Evolutionary conservation across 2,888 invertebrate species (phyloP), one percentile per base, ranked within the genome.

Genomic region (Plemyria rubiginata): DNA sequence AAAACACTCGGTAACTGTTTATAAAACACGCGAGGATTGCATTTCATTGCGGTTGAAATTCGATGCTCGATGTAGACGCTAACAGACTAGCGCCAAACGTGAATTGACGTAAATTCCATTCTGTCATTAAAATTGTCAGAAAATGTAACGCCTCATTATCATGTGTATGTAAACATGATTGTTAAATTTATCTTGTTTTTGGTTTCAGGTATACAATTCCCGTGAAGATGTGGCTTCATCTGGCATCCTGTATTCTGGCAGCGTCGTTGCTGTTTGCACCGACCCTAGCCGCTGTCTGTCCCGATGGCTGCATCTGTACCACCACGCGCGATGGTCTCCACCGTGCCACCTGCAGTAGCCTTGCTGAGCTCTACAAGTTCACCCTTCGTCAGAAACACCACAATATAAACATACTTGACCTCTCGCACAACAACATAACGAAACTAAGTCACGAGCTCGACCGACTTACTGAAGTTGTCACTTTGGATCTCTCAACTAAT

Each of bases 311-410:
- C 75, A 84, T 88, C 53, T 94, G 95, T 77, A 94, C 94, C 67
- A 92, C 94, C 40, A 94, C 95, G 16, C 94, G 95, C n/a, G 96
- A 96, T 80, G 92, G 94, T 53, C 94, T 95, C 70, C 95, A 96
- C 40, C 93, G 96, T 65, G 93, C 94, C 36, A 94, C 94, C 66
- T 95, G 95, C 80, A 94, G 94, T 61, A 90, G 94, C 57, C 96
- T 97, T 76, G 95, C 96, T 68, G 96, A 97, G 50, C 95, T 97
- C 9, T 96, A 97, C 86, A 97, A 94, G 76, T 93, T 87, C 72
- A 90, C 87, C 45, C 83, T 90, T 51, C 86, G 85, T 43, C 88
- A 90, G 71, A 93, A 90, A 76, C 93, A 93, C 80, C 91, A 93
- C 78, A 93, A 93, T 63, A 91, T 93, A 62, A 93, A 93, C 68